Evolutionary conservation across 35 echinoderm and acorn worm genomes (phyloP).

Genomic region (Anneissia japonica): DNA sequence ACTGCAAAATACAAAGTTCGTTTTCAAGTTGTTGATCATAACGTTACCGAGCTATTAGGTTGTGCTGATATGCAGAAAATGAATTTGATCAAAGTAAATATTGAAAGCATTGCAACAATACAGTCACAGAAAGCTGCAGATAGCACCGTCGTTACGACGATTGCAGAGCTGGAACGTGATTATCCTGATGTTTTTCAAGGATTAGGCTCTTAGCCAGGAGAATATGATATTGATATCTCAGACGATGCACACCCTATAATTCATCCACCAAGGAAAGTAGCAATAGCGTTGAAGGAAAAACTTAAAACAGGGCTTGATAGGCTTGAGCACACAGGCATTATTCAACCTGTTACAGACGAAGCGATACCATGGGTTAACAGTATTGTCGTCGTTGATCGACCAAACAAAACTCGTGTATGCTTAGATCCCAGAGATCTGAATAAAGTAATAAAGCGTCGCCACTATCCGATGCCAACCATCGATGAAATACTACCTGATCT

Average conservation of each 20-base stretch:
- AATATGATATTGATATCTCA: conserved; percentile 46
- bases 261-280: conserved; percentile 58
- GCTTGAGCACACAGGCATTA: conserved; percentile 27
- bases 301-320: conserved; percentile 49
- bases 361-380: conserved; percentile 65
- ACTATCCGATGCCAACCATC: conserved; percentile 57
- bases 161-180: conserved; percentile 15
- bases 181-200: conserved; percentile 63
- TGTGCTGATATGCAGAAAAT: conserved; percentile 39
- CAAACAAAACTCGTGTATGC: conserved; percentile 58
- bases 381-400: conserved; percentile 34
- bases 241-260: conserved; percentile 21
- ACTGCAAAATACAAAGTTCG: conserved; percentile 30
- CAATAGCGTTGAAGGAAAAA: conserved; percentile 37
- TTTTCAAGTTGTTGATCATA: conserved; percentile 38
- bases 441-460: conserved; percentile 47
- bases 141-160: too few species aligned
- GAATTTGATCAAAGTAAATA: too few species aligned
- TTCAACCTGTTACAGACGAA: conserved; percentile 34
- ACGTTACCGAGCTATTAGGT: conserved; percentile 31
- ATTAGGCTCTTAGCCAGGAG: conserved; percentile 33
- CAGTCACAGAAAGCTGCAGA: too few species aligned
- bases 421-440: conserved; percentile 67
- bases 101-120: too few species aligned
- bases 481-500: conserved; percentile 28